Conservation (phyloP, 1,140 invertebrate species). For the Apis mellifera region Amel_HAv3.1 CM009934.2:10194501-10195000, state of each 20-base stretch:
- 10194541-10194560: too few relatives aligned
- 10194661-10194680: not conserved
- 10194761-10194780: slow-evolving; percentile 89
- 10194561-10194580: not conserved
- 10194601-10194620: not conserved
- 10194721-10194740: slow-evolving; percentile 87
- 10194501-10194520: not conserved
- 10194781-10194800: slow-evolving; percentile 88
- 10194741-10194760: slow-evolving; percentile 88
- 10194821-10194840: not conserved
- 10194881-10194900: not conserved
- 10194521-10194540: too few relatives aligned
- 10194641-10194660: too few relatives aligned
- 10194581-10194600: not conserved
- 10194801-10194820: slow-evolving; percentile 72
- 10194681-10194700: too few relatives aligned
- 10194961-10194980: slow-evolving; percentile 86
- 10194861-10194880: not conserved
- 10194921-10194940: slow-evolving; percentile 89
- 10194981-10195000: slow-evolving; percentile 87
- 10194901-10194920: slow-evolving; percentile 83
- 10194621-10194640: not conserved
- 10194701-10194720: slow-evolving; percentile 77
- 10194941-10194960: slow-evolving; percentile 86
- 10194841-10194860: not conserved